A percentile compares a stretch with the other conserved stretches of the same genome.
Conservation (phyloP, 1,140 invertebrate species). For the Aethina tumida region DNA sequence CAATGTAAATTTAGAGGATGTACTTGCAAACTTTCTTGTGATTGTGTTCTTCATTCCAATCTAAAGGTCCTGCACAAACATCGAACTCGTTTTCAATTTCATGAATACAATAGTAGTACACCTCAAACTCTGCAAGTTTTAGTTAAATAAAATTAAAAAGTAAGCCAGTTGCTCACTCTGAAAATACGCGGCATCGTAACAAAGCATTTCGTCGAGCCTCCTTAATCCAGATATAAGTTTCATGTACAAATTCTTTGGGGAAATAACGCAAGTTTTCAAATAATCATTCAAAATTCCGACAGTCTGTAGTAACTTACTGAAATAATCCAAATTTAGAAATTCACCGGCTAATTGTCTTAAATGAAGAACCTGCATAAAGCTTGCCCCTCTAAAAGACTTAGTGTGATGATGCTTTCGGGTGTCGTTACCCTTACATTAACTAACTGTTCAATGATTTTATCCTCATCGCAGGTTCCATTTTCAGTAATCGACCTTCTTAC, state of each 20-base stretch:
- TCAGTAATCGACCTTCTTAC: too few relatives aligned
- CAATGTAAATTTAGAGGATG: background rate
- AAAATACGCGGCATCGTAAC: slow-evolving; percentile 17
- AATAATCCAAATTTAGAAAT: too few relatives aligned
- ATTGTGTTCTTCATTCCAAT: slow-evolving; percentile 31
- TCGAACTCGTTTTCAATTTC: slow-evolving; percentile 30
- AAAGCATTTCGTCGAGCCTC: slow-evolving; percentile 19
- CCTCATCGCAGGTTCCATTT: too few relatives aligned
- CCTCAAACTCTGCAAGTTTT: slow-evolving; percentile 13
- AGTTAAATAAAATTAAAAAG: slow-evolving; percentile 7
- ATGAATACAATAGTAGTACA: slow-evolving; percentile 23
- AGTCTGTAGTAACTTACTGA: too few relatives aligned
- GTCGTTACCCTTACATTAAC: too few relatives aligned
- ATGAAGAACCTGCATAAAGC: too few relatives aligned
- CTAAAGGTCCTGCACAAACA: slow-evolving; percentile 28
- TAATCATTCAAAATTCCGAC: slow-evolving; percentile 20
- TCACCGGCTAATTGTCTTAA: too few relatives aligned
- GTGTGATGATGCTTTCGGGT: too few relatives aligned
- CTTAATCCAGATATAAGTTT: slow-evolving; percentile 27
- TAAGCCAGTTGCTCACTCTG: slow-evolving; percentile 6
- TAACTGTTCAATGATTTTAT: too few relatives aligned
- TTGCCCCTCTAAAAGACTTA: too few relatives aligned
- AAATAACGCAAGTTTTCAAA: slow-evolving; percentile 21
- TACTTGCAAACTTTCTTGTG: slow-evolving; percentile 25
- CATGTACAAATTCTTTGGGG: slow-evolving; percentile 21